Conservation (phyloP, 1,140 invertebrate species). For the Plectus sambesii region DNA sequence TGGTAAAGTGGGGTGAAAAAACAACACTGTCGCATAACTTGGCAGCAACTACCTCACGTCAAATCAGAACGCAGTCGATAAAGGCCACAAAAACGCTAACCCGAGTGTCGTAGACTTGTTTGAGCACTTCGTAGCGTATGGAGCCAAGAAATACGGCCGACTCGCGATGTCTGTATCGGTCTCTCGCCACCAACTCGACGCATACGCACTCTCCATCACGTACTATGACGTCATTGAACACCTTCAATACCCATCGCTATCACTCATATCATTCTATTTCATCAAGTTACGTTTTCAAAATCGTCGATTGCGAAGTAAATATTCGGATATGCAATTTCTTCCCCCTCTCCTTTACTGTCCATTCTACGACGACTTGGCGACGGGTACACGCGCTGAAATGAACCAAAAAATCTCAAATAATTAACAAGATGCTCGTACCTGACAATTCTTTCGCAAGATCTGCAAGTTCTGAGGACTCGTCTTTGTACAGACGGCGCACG, state of each 20-base stretch:
- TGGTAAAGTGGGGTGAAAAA: not conserved
- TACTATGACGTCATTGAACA: constrained; percentile 81
- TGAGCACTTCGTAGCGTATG: constrained; percentile 88
- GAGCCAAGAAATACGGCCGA: constrained; percentile 88
- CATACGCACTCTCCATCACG: constrained; percentile 96
- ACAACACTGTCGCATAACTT: constrained; percentile 16
- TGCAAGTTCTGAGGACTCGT: constrained; percentile 93
- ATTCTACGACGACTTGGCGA: constrained; percentile 86
- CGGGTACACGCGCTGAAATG: constrained; percentile 70
- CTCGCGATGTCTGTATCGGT: constrained; percentile 63
- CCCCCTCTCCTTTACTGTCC: constrained; percentile 93
- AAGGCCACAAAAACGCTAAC: constrained; percentile 53
- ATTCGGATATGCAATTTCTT: constrained; percentile 96
- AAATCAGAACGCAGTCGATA: not conserved
- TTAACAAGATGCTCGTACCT: constrained; percentile 51
- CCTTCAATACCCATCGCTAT: constrained; percentile 53
- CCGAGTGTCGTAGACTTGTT: constrained; percentile 87
- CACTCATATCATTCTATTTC: not conserved
- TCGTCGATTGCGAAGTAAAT: constrained; percentile 98
- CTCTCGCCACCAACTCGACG: constrained; percentile 84
- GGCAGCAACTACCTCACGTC: too few species aligned
- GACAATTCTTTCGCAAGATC: constrained; percentile 78
- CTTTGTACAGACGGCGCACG: constrained; percentile 88
- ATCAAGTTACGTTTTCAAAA: constrained; percentile 74
- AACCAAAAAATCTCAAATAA: constrained; percentile 17